Evolutionary conservation across 2,888 invertebrate genomes (phyloP).

Genomic region (Drosophila subquinaria): DNA sequence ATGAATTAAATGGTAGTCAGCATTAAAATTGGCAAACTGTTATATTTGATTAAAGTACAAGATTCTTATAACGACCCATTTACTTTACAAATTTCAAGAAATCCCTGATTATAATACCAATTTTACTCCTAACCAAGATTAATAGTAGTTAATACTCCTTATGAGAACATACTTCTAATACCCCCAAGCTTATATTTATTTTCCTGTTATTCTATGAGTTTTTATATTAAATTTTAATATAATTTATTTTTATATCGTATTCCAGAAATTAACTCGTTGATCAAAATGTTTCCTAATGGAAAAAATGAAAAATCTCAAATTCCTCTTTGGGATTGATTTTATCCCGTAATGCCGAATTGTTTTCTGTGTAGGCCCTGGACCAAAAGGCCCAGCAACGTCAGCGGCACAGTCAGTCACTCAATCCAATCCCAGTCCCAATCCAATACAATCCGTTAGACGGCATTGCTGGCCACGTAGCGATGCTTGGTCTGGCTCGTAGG

Average conservation of each 20-base stretch:
- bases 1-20: too few relatives aligned
- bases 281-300: too few relatives aligned
- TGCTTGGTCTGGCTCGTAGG: slow-evolving; percentile 44
- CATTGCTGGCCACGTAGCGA: slow-evolving; percentile 58
- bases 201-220: neutral
- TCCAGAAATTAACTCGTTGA: too few relatives aligned
- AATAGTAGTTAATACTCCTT: neutral
- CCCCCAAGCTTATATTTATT: neutral
- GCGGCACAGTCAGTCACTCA: slow-evolving; percentile 71
- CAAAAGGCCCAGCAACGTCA: slow-evolving; percentile 46
- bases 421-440: slow-evolving; percentile 36
- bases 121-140: too few relatives aligned
- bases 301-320: neutral
- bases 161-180: too few relatives aligned
- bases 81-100: too few relatives aligned
- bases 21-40: neutral
- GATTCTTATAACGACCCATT: too few relatives aligned
- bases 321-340: neutral
- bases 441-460: slow-evolving; percentile 67
- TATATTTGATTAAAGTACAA: neutral
- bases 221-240: too few relatives aligned
- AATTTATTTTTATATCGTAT: too few relatives aligned
- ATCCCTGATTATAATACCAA: too few relatives aligned
- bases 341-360: neutral
- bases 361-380: slow-evolving; percentile 12